phyloP scores from a whole-genome alignment of 2,113 vertebrate species.

The Pachypanchax playfairii region DNA sequence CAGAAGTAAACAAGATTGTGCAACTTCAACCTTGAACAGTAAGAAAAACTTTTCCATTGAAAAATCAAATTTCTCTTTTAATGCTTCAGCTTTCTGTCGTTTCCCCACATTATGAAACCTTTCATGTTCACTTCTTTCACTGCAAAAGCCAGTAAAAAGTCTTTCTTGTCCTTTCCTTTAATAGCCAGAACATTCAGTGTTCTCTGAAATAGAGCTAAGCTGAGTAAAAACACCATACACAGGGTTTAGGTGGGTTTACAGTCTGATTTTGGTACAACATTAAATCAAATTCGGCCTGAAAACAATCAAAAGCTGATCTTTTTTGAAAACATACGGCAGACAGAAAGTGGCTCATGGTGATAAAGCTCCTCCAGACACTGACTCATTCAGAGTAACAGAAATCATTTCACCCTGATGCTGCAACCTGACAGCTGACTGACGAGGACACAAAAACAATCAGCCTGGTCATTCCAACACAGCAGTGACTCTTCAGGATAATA shows the following conservation, averaged over 20 bases:
- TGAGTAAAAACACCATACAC: neutral
- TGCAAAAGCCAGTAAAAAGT: conserved; percentile 7
- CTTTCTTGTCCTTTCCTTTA: neutral
- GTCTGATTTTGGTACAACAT: neutral
- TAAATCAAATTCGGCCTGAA: conserved; percentile 2
- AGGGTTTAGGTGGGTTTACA: conserved; percentile 2
- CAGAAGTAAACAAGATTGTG: too few species aligned
- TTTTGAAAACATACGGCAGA: neutral
- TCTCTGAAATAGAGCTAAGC: neutral
- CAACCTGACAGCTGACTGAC: neutral
- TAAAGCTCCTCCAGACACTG: neutral
- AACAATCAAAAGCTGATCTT: conserved; percentile 1
- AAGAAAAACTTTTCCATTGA: too few species aligned
- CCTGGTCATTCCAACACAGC: neutral
- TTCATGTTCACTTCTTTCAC: neutral
- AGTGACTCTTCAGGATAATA: neutral
- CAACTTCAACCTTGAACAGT: neutral
- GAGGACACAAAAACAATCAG: neutral
- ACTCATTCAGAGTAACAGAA: neutral
- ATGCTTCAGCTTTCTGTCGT: neutral
- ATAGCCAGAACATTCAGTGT: neutral
- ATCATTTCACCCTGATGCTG: neutral
- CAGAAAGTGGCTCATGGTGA: neutral
- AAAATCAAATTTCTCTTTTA: neutral
- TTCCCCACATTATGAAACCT: neutral